Evolutionary conservation across 2,797 vertebrate species (phyloP).

Genomic region (Acrossocheilus wenchowensis): DNA sequence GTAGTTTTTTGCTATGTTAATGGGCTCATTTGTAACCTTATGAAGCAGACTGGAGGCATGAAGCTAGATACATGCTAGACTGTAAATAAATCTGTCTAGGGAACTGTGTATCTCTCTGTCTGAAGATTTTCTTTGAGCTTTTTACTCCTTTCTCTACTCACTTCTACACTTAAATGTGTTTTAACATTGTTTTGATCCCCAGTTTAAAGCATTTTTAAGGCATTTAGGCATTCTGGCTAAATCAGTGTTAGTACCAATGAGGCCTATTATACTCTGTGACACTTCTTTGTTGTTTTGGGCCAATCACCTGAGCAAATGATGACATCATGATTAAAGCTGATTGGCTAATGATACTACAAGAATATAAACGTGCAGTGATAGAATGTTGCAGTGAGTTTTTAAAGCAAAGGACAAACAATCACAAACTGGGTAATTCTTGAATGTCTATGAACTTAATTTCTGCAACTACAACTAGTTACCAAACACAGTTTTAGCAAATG

Average conservation of each 20-base stretch:
- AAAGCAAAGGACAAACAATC: not conserved
- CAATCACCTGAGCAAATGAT: not conserved
- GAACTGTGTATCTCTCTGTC: slow-evolving; percentile 17
- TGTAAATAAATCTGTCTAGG: slow-evolving; percentile 48
- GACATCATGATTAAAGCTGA: not conserved
- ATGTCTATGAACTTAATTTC: not conserved
- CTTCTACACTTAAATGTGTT: not conserved
- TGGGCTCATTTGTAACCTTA: slow-evolving; percentile 53
- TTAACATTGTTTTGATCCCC: not conserved
- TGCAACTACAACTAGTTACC: no score
- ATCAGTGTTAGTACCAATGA: not conserved
- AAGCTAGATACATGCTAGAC: slow-evolving; percentile 40
- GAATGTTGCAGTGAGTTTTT: not conserved
- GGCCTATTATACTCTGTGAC: not conserved
- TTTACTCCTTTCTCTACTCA: not conserved
- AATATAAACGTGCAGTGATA: not conserved
- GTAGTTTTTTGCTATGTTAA: slow-evolving; percentile 47
- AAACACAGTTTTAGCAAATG: not conserved
- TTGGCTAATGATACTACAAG: not conserved
- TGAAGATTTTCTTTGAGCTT: not conserved
- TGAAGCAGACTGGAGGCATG: slow-evolving; percentile 29
- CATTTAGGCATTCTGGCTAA: not conserved
- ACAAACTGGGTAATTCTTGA: no score
- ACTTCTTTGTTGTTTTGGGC: not conserved
- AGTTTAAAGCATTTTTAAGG: not conserved